Evolutionary conservation across 2,888 invertebrate genomes (phyloP), one percentile per base, ranked within the genome.

Genomic region (Clitarchus hookeri): DNA sequence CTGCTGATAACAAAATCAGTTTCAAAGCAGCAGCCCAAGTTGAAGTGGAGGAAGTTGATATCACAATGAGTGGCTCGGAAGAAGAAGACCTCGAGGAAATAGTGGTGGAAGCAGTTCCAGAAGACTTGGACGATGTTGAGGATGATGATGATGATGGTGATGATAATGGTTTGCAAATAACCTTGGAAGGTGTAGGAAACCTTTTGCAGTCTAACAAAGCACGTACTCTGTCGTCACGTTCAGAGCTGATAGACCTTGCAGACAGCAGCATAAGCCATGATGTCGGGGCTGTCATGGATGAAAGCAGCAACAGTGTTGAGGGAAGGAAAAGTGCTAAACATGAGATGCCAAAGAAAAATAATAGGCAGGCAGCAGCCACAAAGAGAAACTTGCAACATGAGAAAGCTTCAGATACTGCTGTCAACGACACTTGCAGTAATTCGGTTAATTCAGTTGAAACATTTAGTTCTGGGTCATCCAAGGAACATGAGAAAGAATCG

Each of bases 81-180:
- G 65, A 65, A 65, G 65, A 65, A 8, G 8, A 65, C n/a, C 13
- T 65, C 65, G 65, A 65, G 65, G 65, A 65, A 65, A 65, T 82
- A 54, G 54, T 54, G 44, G 53, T 48, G 48, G 23, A 53, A 84
- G 25, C 65, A 84, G 54, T 65, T 26, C 26, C 83, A 27, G 54
- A 77, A 25, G 84, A 78, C 26, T 77, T 77, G 25, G 84, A 84
- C n/a, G 65, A 65, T 16, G 19, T 65, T 65, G 65, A 65, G 11
- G 65, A 65, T 23, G 65, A 65, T 23, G 65, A 65, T 23, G 65
- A n/a, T 65, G 65, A 65, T 65, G 23, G 16, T 23, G 65, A 65
- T n/a, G 65, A 65, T n/a, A 19, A 65, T 65, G 65, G 23, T n/a
- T 23, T 65, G 65, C 65, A 19, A 8, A 65, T 65, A 1, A 65